Evolutionary conservation across 2,113 vertebrate genomes (phyloP), one percentile per base, ranked within the genome.

Genomic region (Saguinus midas): DNA sequence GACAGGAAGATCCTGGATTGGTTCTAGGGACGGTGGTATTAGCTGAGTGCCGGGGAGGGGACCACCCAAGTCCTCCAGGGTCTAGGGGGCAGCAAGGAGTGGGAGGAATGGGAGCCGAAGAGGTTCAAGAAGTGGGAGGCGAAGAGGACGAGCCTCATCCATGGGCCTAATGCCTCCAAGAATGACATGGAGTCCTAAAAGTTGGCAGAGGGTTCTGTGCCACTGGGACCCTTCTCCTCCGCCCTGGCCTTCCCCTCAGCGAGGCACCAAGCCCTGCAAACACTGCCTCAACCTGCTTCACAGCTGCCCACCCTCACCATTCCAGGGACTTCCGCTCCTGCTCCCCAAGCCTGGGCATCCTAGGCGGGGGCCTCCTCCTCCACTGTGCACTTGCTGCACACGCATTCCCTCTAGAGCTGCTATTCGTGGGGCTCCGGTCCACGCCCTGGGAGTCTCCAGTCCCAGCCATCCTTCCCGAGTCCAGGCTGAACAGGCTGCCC

Each of bases 311-410:
- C 27, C 18, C 16, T 29, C 66, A 18, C 32, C 66, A 16, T 37
- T 12, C 27, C 35, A 87, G 27, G 23, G 55, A 20, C 64, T 21
- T 50, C 7, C 16, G 43, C n/a, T 11, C 55, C 3, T 45, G 29
- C 55, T 61, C 43, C 20, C 11, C 5, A 8, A 5, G 27, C 57
- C 23, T 21, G 2, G 18, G 35, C 52, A 40, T 6, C 55, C 21
- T 23, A 23, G 8, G 37, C 29, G 0, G 37, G 37, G 37, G 0
- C 25, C 80, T 64, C 50, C 55, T 52, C 35, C 0, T 0, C 12
- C 5, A 16, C 61, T 11, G 45, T 55, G 35, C 29, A 18, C 35
- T 32, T 32, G 5, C 5, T 13, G 66, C 68, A 17, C 6, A 35
- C 1, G 5, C 7, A 12, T 18, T 18, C 40, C 18, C 14, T 66